Percentiles rank a stretch among this genome's conserved stretches.
Conservation (phyloP, 2,797 vertebrate species). For the Protonibea diacanthus region DNA sequence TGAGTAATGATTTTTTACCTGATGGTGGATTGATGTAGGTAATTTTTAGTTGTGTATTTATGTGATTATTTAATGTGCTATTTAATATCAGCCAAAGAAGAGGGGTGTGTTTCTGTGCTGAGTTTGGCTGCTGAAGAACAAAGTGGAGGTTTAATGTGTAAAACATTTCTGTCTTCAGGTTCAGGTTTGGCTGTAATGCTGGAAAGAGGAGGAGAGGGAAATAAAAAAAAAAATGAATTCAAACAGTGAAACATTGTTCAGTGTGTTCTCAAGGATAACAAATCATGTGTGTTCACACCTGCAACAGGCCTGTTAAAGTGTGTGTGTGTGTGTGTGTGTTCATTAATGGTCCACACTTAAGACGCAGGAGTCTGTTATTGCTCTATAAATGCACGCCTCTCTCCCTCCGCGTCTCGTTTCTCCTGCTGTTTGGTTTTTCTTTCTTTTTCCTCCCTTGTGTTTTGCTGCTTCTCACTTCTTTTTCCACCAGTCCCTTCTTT, state of each 20-base stretch:
- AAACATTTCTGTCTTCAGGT: conserved; percentile 10
- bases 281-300: background rate
- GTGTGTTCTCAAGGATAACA: conserved; percentile 29
- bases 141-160: conserved; percentile 14
- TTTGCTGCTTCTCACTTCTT: background rate
- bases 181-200: conserved; percentile 17
- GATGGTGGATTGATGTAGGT: conserved; percentile 9
- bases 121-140: conserved; percentile 36
- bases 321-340: conserved; percentile 7
- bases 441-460: background rate
- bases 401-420: background rate
- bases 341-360: conserved; percentile 23
- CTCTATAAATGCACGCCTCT: conserved; percentile 44
- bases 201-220: background rate
- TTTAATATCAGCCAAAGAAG: conserved; percentile 57
- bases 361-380: conserved; percentile 49
- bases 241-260: conserved; percentile 28
- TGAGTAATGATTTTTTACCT: conserved; percentile 23
- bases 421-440: background rate
- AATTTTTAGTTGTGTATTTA: conserved; percentile 52
- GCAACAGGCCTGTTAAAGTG: background rate
- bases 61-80: conserved; percentile 68
- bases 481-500: background rate
- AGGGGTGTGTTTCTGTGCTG: background rate
- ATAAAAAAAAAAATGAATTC: conserved; percentile 18